Base-by-base conservation (phyloP, 2,797 vertebrate genomes). In the Zalophus californianus region DNA sequence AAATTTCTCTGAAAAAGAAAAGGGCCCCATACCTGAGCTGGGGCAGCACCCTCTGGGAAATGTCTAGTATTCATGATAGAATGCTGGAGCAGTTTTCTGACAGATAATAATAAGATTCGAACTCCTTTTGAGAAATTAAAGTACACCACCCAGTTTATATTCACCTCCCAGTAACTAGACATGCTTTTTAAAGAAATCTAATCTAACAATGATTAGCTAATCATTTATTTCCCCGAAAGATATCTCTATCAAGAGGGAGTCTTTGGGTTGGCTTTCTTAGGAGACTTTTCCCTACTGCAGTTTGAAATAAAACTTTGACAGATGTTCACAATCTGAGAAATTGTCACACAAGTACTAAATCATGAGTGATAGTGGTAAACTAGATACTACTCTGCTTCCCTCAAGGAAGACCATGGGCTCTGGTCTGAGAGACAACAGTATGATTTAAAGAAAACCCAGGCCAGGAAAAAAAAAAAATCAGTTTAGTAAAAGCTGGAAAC, bases 91-190 rank as follows among this genome's bases (percentile, higher is more conserved):
- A 50, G 13, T 50, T 86, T 96, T 87, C 62, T 68, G 23, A 66
- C 11, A 70, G 78, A 75, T 3, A 29, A 41, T 60, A 52, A 77
- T 48, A 52, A 78, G 41, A 90, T 72, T 72, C 88, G 90, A 87
- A 94, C 15, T 32, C 18, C 29, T 79, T 58, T 64, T 35, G 84
- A 96, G 62, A 97, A 92, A 83, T 90, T 72, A 82, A 60, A 88
- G 12, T 72, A 87, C 1, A 48, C n/a, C 32, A 60, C 23, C 38
- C n/a, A 82, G 56, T n/a, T 48, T 85, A 84, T 4, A 92, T 15
- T 78, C 60, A 68, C 68, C 15, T 70, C 54, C 5, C 27, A 90
- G 66, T 44, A 94, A 78, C 20, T 52, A 93, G 50, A 56, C 8
- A 48, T 29, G 20, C 15, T 83, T 95, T 97, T 86, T 80, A 32